Conservation (phyloP, 2,888 invertebrate genomes). For the Oxytorus armatus region DNA sequence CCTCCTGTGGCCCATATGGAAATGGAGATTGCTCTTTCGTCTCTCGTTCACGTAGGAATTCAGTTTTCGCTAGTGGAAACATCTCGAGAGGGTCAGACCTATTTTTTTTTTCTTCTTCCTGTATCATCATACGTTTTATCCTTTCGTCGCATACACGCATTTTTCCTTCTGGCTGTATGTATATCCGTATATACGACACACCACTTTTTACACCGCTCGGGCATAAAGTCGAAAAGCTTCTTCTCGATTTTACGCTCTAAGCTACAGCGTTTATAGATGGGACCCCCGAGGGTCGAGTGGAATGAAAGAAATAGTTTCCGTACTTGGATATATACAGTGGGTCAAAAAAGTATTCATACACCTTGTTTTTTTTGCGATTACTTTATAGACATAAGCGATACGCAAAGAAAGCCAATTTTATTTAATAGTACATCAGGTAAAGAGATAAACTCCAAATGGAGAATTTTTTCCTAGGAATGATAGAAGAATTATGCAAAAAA, state of each 20-base stretch:
- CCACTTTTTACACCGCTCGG: conserved; percentile 39
- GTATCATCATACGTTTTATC: conserved; percentile 62
- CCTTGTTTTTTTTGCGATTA: too few species aligned
- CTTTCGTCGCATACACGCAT: conserved; percentile 52
- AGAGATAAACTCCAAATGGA: too few species aligned
- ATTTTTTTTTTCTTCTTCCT: conserved; percentile 40
- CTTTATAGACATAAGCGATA: too few species aligned
- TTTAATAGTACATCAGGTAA: too few species aligned
- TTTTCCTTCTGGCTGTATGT: conserved; percentile 18
- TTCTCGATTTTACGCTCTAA: conserved; percentile 64
- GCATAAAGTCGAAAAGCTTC: conserved; percentile 63
- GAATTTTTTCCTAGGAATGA: too few species aligned
- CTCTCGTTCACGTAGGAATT: conserved; percentile 77
- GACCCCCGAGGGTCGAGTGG: conserved; percentile 57
- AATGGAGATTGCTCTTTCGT: conserved; percentile 80
- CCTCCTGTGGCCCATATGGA: conserved; percentile 78
- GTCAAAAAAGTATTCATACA: too few species aligned
- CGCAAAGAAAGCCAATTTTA: too few species aligned
- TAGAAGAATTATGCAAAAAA: too few species aligned
- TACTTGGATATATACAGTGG: conserved; percentile 3
- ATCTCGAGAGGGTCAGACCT: conserved; percentile 81
- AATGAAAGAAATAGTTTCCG: conserved; percentile 60
- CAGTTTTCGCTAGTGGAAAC: conserved; percentile 82
- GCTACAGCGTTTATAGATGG: conserved; percentile 48
- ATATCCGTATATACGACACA: not conserved